Base-by-base conservation (phyloP, 2,113 vertebrate genomes). In the Hemibagrus wyckioides region DNA sequence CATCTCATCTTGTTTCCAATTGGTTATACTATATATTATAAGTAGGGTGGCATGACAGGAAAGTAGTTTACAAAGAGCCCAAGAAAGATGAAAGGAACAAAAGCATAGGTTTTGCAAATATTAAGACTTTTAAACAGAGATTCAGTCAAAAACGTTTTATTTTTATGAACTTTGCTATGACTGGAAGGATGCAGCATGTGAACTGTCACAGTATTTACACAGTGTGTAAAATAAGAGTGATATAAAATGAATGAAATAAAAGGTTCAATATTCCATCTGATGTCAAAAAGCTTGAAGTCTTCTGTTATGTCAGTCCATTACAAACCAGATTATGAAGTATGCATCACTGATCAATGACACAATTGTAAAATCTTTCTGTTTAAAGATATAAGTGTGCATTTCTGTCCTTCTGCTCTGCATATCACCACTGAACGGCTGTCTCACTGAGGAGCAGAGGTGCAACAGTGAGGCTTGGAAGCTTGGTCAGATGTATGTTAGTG, bases 101-200 rank as follows among this genome's bases (percentile, higher is more conserved):
- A 84, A 73, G 33, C 19, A 84, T 6, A 41, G 33, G 25, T 10
- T 69, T 81, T 63, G 39, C 17, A 19, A n/a, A 56, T 21, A 57
- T 86, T 56, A 25, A n/a, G 48, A 86, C 9, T 39, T 39, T 48
- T 57, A 56, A 73, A 61, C 56, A 85, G 71, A 25, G 69, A 76
- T 30, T 76, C 8, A 30, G 56, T 48, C 11, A 39, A 50, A 56
- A 23, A 33, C 13, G 21, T n/a, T 28, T 50, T 67, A 80, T 67
- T 50, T 76, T 50, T 50, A 50, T 77, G 44, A 77, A 75, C 39
- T 48, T 76, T 11, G 48, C 21, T 41, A 30, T 36, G 30, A 85
- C n/a, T 79, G 21, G 1, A 67, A 54, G 54, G 36, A 48, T 7
- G 76, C 39, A 63, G 75, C 59, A 52, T 23, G 9, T 52, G 30